Evolutionary conservation across 2,797 vertebrate genomes (phyloP), one percentile per base, ranked within the genome.

Genomic region (Gila robusta): DNA sequence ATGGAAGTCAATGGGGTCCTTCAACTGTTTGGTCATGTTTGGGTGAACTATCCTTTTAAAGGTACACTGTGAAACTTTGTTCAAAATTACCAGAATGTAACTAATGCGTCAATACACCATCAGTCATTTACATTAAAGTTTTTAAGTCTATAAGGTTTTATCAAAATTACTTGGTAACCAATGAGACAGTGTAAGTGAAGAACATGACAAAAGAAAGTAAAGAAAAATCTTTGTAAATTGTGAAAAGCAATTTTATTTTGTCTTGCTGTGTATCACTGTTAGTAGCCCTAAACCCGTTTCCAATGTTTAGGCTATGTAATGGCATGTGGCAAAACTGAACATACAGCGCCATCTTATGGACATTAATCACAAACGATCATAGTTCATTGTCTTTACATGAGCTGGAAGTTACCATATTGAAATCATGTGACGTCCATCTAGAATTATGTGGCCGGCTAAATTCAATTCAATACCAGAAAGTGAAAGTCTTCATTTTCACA

Each of bases 311-410:
- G 59, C 12, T 26, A 62, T 62, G 59, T 6, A 64, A 6, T 64
- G 12, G 62, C 21, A 5, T 37, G 21, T 59, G 52, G 26, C 11
- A 74, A 83, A 49, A 66, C 41, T 76, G 32, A 83, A 10, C 28
- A 32, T 19, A 39, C 41, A 76, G 82, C 41, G 59, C 82, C 82
- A 49, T 83, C 82, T 76, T 12, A 26, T 49, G 82, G 72, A n/a
- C 39, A 35, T 59, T 11, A 19, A 66, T 19, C 10, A 83, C 41
- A 66, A 49, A 37, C 4, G 12, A 19, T 16, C 2, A 73, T 37
- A 41, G 5, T 28, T 21, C n/a, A 23, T 16, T 77, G 17, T 41
- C 37, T 6, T 56, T 2, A 17, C 32, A 8, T 47, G 39, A 28
- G 26, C 23, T 39, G 54, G 3, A 35, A 67, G 16, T 16, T 67